A percentile compares a stretch with the other conserved stretches of the same genome.
Evolutionary conservation across 1,140 invertebrate genomes (phyloP).

Genomic region (Centruroides vittatus): DNA sequence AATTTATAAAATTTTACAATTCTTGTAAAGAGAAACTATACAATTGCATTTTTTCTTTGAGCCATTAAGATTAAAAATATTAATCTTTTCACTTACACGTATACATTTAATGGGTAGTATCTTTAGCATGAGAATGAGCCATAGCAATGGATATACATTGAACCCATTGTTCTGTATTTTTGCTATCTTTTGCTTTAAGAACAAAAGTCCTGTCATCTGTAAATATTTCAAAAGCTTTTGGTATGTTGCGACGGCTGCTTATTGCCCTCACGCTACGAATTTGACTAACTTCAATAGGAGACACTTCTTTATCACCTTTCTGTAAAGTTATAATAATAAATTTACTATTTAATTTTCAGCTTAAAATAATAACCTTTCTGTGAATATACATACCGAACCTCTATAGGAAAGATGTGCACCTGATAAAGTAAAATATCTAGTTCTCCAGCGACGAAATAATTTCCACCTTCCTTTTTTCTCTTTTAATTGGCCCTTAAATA

Average conservation of each 20-base stretch:
- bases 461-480: conserved; percentile 90
- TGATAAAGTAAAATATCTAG: conserved; percentile 81
- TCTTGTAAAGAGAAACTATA: too few species aligned
- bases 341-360: neutral
- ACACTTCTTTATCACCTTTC: conserved; percentile 30
- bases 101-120: conserved; percentile 20
- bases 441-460: conserved; percentile 77
- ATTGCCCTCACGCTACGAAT: conserved; percentile 79
- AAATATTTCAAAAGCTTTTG: conserved; percentile 92
- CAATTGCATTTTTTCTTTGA: too few species aligned
- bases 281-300: conserved; percentile 67
- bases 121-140: conserved; percentile 58
- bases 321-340: neutral
- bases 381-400: conserved; percentile 48
- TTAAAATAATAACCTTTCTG: conserved; percentile 3
- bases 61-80: too few species aligned
- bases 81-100: too few species aligned
- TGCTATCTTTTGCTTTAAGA: conserved; percentile 84
- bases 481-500: conserved; percentile 73
- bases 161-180: conserved; percentile 87
- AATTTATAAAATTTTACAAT: too few species aligned
- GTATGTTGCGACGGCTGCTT: conserved; percentile 61
- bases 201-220: conserved; percentile 80
- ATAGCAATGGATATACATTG: conserved; percentile 77
- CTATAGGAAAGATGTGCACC: conserved; percentile 77